Evolutionary conservation across 2,888 invertebrate species (phyloP), one percentile per base, ranked within the genome.

Genomic region (Horisme vitalbata): DNA sequence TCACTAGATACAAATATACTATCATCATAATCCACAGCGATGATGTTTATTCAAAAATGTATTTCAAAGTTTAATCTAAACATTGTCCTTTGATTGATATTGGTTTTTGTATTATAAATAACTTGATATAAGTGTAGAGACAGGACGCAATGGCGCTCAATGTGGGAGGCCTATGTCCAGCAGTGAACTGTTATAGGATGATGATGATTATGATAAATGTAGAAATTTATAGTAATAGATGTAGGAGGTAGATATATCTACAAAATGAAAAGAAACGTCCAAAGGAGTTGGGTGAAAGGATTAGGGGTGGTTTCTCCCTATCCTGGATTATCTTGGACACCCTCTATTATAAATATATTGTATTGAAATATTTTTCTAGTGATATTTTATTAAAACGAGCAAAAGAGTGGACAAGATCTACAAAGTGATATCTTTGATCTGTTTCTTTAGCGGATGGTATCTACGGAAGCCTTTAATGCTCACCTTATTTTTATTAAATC

Each of bases 321-420:
- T 60, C 61, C 47, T 50, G 62, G 78, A 76, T 87, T 86, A 88
- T 86, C 87, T 75, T 45, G 57, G 72, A 66, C 71, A 62, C 61
- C 67, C 68, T 65, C 75, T 66, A 75, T 83, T 79, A 76, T 79
- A 38, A 76, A 78, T 32, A 41, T 35, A 35, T 35, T 30, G 39
- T 51, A 74, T 78, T 83, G 70, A 72, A 79, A 79, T 76, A 85
- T 80, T 84, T 86, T 86, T 83, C 75, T 80, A 80, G 77, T 80
- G 67, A 83, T 84, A 85, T 86, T 87, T 84, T 83, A 83, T 86
- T 83, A 75, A 61, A 71, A 64, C 67, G 62, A 68, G 71, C 62
- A 65, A 63, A 72, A 65, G 65, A 64, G 41, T 53, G 52, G 53
- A 55, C 49, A 57, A 48, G 4, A 5, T 6, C 52, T 60, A 53